These are phyloP conservation scores for Dromas ardeola DNA, from an alignment of 2,113 vertebrate species.

Conservation along the genomic window DNA sequence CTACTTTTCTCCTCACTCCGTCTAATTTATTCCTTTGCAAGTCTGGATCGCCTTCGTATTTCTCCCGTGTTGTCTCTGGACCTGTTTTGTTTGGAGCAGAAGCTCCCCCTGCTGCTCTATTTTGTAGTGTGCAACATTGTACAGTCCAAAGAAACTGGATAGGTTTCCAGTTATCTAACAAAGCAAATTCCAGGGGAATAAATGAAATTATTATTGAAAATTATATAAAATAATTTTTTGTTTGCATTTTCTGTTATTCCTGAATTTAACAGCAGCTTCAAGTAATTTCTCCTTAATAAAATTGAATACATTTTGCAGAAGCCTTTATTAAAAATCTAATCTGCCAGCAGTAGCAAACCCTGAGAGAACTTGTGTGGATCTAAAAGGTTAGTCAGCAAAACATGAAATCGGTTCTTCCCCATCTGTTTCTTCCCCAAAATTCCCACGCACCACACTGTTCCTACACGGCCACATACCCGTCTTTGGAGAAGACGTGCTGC, in stretches of 20 bases:
- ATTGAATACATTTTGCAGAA: not conserved
- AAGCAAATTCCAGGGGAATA: not conserved
- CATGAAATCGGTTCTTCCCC: not conserved
- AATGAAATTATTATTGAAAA: not conserved
- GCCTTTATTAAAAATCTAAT: not conserved
- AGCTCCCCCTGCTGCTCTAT: constrained; percentile 9
- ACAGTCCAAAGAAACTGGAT: not conserved
- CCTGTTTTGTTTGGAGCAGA: not conserved
- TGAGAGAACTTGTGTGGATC: not conserved
- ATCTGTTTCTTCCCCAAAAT: not conserved
- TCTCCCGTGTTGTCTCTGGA: not conserved
- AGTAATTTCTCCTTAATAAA: not conserved
- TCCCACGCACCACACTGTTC: not conserved
- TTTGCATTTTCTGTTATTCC: not conserved
- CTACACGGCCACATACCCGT: not conserved
- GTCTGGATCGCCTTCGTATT: fast-evolving
- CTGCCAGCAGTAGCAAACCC: not conserved
- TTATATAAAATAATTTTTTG: not conserved
- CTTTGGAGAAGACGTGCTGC: not conserved
- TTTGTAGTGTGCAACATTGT: not conserved
- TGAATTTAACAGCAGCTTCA: not conserved
- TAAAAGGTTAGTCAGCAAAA: not conserved
- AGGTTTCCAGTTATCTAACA: not conserved
- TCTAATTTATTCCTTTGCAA: not conserved
- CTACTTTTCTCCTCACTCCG: not conserved